Evolutionary conservation across 2,113 vertebrate species (phyloP), one percentile per base, ranked within the genome.

Genomic region (Haemorhous mexicanus): DNA sequence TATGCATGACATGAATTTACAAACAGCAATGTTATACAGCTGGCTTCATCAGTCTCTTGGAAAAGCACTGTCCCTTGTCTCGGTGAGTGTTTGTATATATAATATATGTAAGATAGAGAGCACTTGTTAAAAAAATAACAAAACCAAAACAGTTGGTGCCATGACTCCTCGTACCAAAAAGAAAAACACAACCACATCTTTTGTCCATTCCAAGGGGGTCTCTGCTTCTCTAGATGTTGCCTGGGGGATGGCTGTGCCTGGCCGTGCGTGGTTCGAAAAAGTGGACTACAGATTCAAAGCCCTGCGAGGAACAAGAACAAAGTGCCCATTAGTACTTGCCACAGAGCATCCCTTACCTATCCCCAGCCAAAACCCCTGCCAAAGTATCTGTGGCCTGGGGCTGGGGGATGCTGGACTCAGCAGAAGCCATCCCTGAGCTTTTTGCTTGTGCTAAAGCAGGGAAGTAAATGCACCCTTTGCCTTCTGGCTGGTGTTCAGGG

Each of bases 1-100:
- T 97, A 98, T 97, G 98, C 98, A 98, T 98, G 98, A 98, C 98
- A 98, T 97, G 98, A 98, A 98, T 98, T 98, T 98, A 98, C 98
- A 98, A 97, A 98, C 97, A 97, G 98, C 98, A 97, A 97, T 0
- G 94, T 95, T 96, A 96, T 95, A 97, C 96, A 96, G 97, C 97
- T 97, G 97, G 97, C 92, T 96, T 96, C 94, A 89, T 97, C 97
- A 97, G 97, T 98, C 97, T 97, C 91, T 97, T 84, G 97, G 96
- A 92, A 94, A 93, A 97, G 97, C 97, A 94, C 94, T 96, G 97
- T 97, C 96, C 95, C 97, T 98, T 97, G 97, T 98, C 97, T 76
- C 44, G 13, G 88, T 96, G 96, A 95, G 53, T 88, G 96, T 96
- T 97, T 97, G 96, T 97, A 97, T 97, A 97, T 96, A 97, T 96